A percentile compares a stretch with the other conserved stretches of the same genome.
These are phyloP conservation scores for Eulemur macaco DNA, from an alignment of 2,113 vertebrate genomes.

Conservation along the genomic window DNA sequence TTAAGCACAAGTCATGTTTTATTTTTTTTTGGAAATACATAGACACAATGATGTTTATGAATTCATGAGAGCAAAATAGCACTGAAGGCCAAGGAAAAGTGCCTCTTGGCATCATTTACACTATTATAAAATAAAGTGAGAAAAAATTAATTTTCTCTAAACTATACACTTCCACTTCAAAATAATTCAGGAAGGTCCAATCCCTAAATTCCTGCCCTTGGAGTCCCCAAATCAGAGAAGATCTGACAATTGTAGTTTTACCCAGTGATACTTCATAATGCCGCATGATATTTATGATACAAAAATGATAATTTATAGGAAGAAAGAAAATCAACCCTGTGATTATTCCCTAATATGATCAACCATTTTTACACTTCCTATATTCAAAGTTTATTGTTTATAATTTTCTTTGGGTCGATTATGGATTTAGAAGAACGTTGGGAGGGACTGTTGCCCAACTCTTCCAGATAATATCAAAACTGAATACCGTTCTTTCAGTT, in stretches of 20 bases:
- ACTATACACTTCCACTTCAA: background rate
- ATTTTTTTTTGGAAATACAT: background rate
- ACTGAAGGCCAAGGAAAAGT: background rate
- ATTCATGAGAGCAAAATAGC: background rate
- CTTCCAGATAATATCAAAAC: background rate
- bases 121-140: background rate
- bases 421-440: background rate
- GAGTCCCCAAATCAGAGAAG: background rate
- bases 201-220: background rate
- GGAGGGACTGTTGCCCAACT: background rate
- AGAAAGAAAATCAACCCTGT: background rate
- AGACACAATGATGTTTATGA: background rate
- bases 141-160: background rate
- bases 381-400: background rate
- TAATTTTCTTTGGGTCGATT: background rate
- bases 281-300: background rate
- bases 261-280: background rate
- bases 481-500: background rate
- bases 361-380: background rate
- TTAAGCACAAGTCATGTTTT: background rate
- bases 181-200: background rate
- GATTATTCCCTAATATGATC: background rate
- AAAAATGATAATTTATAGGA: background rate
- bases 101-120: background rate
- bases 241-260: background rate